phyloP scores from a whole-genome alignment of 2,113 vertebrate species.

The Pseudopipra pipra region DNA sequence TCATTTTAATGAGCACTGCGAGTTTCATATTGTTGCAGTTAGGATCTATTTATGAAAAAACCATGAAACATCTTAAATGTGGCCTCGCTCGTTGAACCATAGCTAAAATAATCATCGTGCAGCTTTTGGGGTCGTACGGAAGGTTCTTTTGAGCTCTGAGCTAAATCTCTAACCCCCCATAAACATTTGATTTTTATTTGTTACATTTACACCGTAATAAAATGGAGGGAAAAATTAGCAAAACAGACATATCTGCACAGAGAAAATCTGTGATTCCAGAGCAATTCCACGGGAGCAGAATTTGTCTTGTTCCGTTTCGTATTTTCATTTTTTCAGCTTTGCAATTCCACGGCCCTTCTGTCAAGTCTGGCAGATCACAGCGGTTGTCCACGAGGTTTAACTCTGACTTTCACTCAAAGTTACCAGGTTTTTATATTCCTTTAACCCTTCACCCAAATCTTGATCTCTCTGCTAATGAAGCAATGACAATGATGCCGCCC shows the following conservation, averaged over 20 bases:
- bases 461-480: neutral
- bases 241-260: neutral
- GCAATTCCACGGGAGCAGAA: neutral
- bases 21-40: neutral
- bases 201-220: neutral
- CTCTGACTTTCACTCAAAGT: neutral
- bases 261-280: neutral
- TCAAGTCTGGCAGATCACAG: neutral
- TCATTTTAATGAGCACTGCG: neutral
- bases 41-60: neutral
- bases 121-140: neutral
- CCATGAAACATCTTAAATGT: neutral
- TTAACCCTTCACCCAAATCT: neutral
- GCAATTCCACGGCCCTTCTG: neutral
- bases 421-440: neutral
- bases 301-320: neutral
- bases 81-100: neutral
- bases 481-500: neutral
- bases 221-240: neutral
- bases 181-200: neutral
- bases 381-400: neutral
- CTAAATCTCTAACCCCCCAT: neutral
- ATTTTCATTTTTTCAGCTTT: neutral
- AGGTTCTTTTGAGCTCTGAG: neutral
- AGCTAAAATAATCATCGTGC: neutral